Percentiles rank a stretch among this genome's conserved stretches.
Evolutionary conservation across 2,113 vertebrate genomes (phyloP).

Genomic region (Aegypius monachus): DNA sequence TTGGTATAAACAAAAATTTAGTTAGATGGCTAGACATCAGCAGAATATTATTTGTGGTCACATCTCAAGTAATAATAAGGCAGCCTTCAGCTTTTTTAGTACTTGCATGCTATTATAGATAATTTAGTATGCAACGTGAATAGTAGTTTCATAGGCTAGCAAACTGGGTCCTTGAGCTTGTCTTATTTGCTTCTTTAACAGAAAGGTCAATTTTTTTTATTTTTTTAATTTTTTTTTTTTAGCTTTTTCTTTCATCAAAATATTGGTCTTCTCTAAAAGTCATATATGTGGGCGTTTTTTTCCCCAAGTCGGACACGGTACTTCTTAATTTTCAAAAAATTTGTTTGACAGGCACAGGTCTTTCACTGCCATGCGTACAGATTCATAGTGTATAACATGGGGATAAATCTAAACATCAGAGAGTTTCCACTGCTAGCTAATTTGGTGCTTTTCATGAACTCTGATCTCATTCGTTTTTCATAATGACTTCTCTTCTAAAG

Average conservation of each 20-base stretch:
- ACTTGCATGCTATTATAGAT: not conserved
- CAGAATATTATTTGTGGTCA: not conserved
- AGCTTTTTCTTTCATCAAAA: not conserved
- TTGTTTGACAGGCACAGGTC: not conserved
- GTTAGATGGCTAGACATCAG: not conserved
- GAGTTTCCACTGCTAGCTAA: not conserved
- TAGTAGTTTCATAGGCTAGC: not conserved
- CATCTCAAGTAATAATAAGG: not conserved
- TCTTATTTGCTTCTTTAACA: not conserved
- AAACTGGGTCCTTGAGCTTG: not conserved
- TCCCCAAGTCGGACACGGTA: not conserved
- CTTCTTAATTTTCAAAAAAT: not conserved
- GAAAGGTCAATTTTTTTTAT: not conserved
- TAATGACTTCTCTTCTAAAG: not conserved
- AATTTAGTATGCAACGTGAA: not conserved
- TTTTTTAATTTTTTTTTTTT: not conserved
- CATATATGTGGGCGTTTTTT: not conserved
- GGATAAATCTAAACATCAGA: not conserved
- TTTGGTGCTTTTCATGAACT: not conserved
- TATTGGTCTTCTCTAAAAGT: not conserved
- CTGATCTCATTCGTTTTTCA: not conserved
- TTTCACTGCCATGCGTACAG: not conserved
- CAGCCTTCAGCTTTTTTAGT: not conserved
- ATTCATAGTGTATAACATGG: not conserved
- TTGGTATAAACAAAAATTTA: not conserved